phyloP scores from a whole-genome alignment of 1,140 invertebrate genomes.

The Gryon sp. region DNA sequence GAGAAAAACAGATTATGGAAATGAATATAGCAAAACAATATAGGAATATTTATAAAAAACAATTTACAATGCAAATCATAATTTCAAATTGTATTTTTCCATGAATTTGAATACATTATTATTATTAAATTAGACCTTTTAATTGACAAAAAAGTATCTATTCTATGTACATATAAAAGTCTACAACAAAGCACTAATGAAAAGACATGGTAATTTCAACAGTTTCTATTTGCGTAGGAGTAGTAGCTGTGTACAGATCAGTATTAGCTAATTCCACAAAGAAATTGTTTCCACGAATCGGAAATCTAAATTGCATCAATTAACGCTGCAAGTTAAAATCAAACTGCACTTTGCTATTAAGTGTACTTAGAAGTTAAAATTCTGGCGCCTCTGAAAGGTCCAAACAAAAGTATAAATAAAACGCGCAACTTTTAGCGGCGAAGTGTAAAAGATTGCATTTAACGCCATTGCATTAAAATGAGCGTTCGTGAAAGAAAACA shows the following conservation, averaged over 20 bases:
- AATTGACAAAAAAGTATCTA: too few species aligned
- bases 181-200: too few species aligned
- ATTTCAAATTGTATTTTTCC: too few species aligned
- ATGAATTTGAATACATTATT: too few species aligned
- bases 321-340: constrained; percentile 25
- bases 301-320: constrained; percentile 27
- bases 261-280: constrained; percentile 43
- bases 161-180: too few species aligned
- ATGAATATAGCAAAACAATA: too few species aligned
- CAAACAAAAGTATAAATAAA: constrained; percentile 15
- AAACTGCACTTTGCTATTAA: constrained; percentile 22
- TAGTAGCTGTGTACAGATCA: constrained; percentile 9
- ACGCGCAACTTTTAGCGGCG: constrained; percentile 3
- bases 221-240: too few species aligned
- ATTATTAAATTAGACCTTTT: too few species aligned
- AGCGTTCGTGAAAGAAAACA: constrained; percentile 26
- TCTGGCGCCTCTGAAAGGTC: not conserved
- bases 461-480: constrained; percentile 10
- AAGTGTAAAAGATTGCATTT: constrained; percentile 23
- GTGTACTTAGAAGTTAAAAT: constrained; percentile 6
- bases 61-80: too few species aligned
- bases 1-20: constrained; percentile 6
- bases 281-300: constrained; percentile 35
- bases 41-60: too few species aligned
- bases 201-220: too few species aligned